Conservation (phyloP, 2,888 invertebrate species). For the Podotricha telesiphe region DNA sequence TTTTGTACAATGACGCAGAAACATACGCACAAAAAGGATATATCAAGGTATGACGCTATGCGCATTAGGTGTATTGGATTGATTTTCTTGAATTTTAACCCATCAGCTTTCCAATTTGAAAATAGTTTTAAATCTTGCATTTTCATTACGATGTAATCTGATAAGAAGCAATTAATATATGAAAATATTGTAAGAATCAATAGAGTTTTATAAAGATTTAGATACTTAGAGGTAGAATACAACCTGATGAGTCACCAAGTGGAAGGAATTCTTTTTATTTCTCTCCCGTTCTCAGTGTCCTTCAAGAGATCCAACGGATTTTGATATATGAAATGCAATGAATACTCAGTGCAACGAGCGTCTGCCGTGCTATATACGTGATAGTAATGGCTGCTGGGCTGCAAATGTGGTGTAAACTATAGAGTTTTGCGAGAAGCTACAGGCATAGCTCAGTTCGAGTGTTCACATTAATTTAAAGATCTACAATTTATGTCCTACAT, state of each 20-base stretch:
- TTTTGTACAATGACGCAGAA: not conserved
- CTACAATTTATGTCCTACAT: no score
- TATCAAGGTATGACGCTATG: no score
- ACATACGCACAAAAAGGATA: not conserved
- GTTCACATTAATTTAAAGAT: not conserved
- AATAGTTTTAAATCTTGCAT: not conserved
- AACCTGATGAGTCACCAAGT: not conserved
- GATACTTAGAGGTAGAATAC: not conserved
- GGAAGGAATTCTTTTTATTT: not conserved
- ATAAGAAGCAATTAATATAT: no score
- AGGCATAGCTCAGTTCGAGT: not conserved
- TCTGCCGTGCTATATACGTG: conserved; percentile 10
- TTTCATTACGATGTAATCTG: not conserved
- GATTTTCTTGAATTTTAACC: not conserved
- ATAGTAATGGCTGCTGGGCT: not conserved
- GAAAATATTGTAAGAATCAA: no score
- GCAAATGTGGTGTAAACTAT: conserved; percentile 1
- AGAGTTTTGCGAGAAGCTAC: conserved; percentile 10
- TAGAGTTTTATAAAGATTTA: not conserved
- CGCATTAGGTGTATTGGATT: not conserved
- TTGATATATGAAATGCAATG: not conserved
- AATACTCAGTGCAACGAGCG: not conserved
- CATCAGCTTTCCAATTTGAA: not conserved
- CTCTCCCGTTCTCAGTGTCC: not conserved
- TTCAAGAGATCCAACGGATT: not conserved